Base-by-base conservation (phyloP, 2,113 vertebrate genomes). In the Mastomys coucha region DNA sequence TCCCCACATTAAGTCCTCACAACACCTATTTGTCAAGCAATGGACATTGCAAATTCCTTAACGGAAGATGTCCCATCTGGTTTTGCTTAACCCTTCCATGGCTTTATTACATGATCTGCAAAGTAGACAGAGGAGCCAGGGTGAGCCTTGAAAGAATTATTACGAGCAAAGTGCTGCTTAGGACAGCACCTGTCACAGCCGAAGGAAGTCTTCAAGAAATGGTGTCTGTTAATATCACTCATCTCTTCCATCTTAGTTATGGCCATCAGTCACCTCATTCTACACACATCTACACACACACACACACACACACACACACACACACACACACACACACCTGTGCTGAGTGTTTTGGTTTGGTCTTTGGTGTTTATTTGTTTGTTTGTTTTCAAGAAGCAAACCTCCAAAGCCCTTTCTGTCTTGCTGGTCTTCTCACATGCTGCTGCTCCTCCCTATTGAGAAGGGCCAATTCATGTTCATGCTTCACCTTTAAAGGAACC, bases 91-190 rank as follows among this genome's bases (percentile, higher is more conserved):
- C 36, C 69, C 72, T 16, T 81, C 45, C 65, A 28, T 53, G 7
- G 63, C 82, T 94, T 49, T 22, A 26, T 60, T 88, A 89, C n/a
- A 95, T 63, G 31, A 49, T 76, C 81, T 89, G 9, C 81, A 77
- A 86, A 56, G 70, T 70, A 28, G 70, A 7, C 13, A 45, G n/a
- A 58, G 92, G 67, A 85, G n/a, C 31, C 60, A 3, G 16, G 19
- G 9, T 65, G 56, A 88, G 28, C 36, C 76, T 49, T 81, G 60
- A 70, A 70, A 31, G 28, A 78, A 88, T 49, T 49, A 56, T 60
- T 56, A n/a, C 1, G 49, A 49, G 36, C 24, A 91, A 93, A 77
- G 28, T 36, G 36, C 20, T 93, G 36, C 24, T 93, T 51, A 73
- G 77, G 10, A 26, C 76, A 65, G 76, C 20, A 45, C 19, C 22